These are phyloP conservation scores for Rhopilema esculentum DNA, from an alignment of 30 jellyfish, hydroid and myxozoan genomes.

Conservation along the genomic window DNA sequence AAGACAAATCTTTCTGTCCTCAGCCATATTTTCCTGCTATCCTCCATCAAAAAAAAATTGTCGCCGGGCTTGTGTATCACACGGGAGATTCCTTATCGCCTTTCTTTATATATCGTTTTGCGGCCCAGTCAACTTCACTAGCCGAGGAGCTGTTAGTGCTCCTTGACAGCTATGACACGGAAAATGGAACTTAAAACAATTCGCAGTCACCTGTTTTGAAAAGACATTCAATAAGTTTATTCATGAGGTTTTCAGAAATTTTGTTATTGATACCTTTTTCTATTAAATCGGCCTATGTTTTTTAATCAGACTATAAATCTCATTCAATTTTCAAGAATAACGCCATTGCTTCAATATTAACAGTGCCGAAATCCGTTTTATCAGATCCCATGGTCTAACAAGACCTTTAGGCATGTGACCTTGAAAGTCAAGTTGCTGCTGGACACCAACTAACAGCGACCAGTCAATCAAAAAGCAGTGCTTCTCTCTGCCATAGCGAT, in stretches of 20 bases:
- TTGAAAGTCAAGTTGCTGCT: neutral
- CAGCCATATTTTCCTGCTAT: no score
- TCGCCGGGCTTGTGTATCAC: no score
- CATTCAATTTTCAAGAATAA: neutral
- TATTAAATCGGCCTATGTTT: neutral
- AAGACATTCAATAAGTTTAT: neutral
- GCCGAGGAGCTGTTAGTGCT: neutral
- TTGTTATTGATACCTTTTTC: neutral
- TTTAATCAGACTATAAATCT: neutral
- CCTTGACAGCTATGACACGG: neutral
- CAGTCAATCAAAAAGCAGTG: neutral
- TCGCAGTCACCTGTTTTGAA: neutral
- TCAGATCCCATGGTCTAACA: neutral
- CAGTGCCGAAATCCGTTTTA: neutral
- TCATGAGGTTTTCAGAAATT: neutral
- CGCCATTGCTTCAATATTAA: neutral
- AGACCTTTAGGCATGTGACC: neutral
- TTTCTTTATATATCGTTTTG: neutral
- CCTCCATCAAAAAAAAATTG: no score
- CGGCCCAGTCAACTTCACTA: no score
- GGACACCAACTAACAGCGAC: neutral
- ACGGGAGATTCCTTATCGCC: no score
- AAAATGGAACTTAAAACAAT: neutral
- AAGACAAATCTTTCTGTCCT: no score
- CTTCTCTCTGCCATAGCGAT: neutral